Base-by-base conservation (phyloP, 2,113 vertebrate genomes). In the Lampris incognitus region DNA sequence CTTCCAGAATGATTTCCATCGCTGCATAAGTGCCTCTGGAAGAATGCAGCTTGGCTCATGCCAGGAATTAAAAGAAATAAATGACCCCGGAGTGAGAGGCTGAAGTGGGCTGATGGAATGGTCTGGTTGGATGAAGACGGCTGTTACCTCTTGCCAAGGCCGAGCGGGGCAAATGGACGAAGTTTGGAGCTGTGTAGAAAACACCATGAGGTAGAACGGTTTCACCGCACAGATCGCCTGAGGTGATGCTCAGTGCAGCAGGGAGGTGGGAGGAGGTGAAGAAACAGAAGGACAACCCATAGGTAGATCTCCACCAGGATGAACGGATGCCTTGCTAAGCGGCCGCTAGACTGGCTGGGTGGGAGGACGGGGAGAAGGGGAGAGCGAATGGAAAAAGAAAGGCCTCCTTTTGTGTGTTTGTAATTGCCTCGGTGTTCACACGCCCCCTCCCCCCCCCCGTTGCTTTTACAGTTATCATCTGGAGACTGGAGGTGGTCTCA, bases 1-100 rank as follows among this genome's bases (percentile, higher is more conserved):
- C 69, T 74, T 90, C 88, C 86, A 87, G 66, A 86, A 87, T 82
- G 56, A 89, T 89, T 90, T 88, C 84, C 84, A 78, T 76, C 82
- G 85, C 84, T 51, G 68, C 82, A 76, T 89, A 84, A 92, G 82
- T 89, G 88, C 78, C 64, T 90, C 87, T 91, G 80, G 85, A 92
- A 90, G 89, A 89, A 92, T 84, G 82, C 75, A 63, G 66, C 79
- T 62, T 50, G 65, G 63, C 84, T 67, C 81, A 73, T 67, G 89
- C 92, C 91, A 90, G 85, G 83, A 84, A 87, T 82, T 66, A 68
- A 78, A 90, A 76, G 81, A 79, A 85, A 87, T 72, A 87, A 92
- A 88, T 80, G 81, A 88, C 82, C 78, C 79, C 62, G 48, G 82
- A 86, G 79, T 72, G 82, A 85, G 78, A 72, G 86, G 74, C 69